Percentiles rank a stretch among this genome's conserved stretches.
Conservation (phyloP, 2,888 invertebrate species). For the Drosophila putrida region DNA sequence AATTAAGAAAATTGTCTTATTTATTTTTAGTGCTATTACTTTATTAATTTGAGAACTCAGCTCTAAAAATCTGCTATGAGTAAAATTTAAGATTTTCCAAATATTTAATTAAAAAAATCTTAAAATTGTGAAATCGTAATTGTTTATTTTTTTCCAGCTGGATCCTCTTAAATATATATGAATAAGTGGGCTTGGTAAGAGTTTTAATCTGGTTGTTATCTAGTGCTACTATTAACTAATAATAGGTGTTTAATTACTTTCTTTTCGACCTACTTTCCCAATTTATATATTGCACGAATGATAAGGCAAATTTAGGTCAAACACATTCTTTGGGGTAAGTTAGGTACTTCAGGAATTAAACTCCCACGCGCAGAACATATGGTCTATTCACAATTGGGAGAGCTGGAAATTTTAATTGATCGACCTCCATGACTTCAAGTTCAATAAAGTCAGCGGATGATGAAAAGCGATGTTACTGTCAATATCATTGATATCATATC, state of each 20-base stretch:
- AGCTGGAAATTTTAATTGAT: constrained; percentile 57
- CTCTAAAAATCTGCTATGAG: too few species aligned
- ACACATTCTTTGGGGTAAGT: not conserved
- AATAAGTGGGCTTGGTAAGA: too few species aligned
- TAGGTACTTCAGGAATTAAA: constrained; percentile 3
- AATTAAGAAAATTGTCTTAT: too few species aligned
- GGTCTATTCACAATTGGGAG: constrained; percentile 27
- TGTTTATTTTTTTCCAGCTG: too few species aligned
- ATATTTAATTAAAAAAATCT: too few species aligned
- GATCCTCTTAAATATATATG: too few species aligned
- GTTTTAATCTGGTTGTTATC: too few species aligned
- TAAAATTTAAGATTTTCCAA: too few species aligned
- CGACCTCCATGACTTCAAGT: constrained; percentile 71
- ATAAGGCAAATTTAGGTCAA: constrained; percentile 47
- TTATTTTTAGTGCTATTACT: too few species aligned
- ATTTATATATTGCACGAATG: constrained; percentile 6
- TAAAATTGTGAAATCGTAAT: too few species aligned
- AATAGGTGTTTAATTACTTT: not conserved
- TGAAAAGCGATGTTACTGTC: constrained; percentile 49
- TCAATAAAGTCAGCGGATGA: constrained; percentile 55
- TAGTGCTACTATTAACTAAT: not conserved
- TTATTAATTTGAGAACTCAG: too few species aligned
- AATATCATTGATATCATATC: constrained; percentile 62
- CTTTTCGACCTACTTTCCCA: constrained; percentile 8
- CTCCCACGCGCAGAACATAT: constrained; percentile 28